phyloP scores from a whole-genome alignment of 2,113 vertebrate genomes.

The Pteruthius melanotis region DNA sequence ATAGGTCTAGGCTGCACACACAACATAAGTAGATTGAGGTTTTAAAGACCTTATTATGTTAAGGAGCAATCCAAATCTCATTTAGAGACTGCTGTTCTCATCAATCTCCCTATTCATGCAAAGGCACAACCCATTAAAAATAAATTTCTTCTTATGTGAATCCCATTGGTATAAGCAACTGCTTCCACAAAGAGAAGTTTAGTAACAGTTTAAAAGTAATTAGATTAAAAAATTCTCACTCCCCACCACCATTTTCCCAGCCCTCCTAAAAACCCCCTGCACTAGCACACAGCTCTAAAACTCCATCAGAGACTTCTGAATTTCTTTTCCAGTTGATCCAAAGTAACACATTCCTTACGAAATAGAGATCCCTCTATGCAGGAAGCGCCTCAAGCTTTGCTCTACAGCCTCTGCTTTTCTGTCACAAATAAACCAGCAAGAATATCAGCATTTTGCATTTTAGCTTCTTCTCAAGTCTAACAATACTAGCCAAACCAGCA shows the following conservation, averaged over 20 bases:
- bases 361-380: not conserved
- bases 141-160: not conserved
- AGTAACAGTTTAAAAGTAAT: not conserved
- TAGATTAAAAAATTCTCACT: not conserved
- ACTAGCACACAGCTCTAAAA: not conserved
- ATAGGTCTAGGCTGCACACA: not conserved
- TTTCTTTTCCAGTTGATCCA: not conserved
- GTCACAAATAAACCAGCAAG: not conserved
- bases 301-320: not conserved
- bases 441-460: not conserved
- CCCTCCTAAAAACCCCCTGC: fast-evolving
- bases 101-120: not conserved
- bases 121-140: not conserved
- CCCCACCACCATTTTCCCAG: not conserved
- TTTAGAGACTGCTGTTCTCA: not conserved
- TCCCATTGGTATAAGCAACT: not conserved
- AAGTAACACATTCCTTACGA: not conserved
- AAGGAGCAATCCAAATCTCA: not conserved
- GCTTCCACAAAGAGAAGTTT: not conserved
- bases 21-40: not conserved
- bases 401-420: not conserved
- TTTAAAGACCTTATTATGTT: not conserved
- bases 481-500: not conserved
- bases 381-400: not conserved
- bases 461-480: not conserved